Evolutionary conservation across 2,113 vertebrate genomes (phyloP).

Genomic region (Chaenocephalus aceratus): DNA sequence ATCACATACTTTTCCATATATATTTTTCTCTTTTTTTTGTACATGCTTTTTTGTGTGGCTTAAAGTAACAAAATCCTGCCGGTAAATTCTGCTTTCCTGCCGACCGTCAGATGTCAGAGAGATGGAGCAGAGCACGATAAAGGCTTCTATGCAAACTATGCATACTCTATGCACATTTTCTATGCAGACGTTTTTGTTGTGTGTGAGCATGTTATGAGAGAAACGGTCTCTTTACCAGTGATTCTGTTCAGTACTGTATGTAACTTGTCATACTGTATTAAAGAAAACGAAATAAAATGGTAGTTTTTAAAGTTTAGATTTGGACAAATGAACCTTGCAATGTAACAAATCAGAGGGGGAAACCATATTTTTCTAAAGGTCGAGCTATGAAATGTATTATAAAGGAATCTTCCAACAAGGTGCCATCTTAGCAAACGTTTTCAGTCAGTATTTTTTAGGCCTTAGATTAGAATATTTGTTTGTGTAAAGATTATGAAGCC

Average conservation of each 20-base stretch:
- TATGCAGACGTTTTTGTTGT: conserved; percentile 15
- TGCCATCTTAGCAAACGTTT: conserved; percentile 50
- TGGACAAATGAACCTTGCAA: conserved; percentile 15
- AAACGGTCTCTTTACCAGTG: conserved; percentile 4
- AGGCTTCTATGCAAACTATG: conserved; percentile 31
- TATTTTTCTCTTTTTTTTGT: conserved; percentile 41
- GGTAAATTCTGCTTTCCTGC: conserved; percentile 42
- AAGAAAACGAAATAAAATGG: conserved; percentile 8
- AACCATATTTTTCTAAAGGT: conserved; percentile 73
- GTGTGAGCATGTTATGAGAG: neutral
- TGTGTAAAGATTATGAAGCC: conserved; percentile 74
- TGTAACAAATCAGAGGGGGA: conserved; percentile 74
- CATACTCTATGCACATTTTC: conserved; percentile 45
- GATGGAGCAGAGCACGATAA: conserved; percentile 9
- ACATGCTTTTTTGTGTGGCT: conserved; percentile 27
- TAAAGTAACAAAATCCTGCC: neutral
- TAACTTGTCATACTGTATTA: conserved; percentile 25
- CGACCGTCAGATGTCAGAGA: conserved; percentile 10
- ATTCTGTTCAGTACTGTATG: conserved; percentile 12
- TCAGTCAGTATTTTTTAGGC: conserved; percentile 40
- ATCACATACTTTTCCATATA: conserved; percentile 32
- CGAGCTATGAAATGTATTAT: conserved; percentile 74
- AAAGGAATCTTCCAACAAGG: conserved; percentile 65
- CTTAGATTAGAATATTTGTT: conserved; percentile 47
- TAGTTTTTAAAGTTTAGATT: conserved; percentile 35